Percentiles rank a stretch among this genome's conserved stretches.
These are phyloP conservation scores for Molossus alvarezi DNA, from an alignment of 2,797 vertebrate genomes.

Conservation along the genomic window DNA sequence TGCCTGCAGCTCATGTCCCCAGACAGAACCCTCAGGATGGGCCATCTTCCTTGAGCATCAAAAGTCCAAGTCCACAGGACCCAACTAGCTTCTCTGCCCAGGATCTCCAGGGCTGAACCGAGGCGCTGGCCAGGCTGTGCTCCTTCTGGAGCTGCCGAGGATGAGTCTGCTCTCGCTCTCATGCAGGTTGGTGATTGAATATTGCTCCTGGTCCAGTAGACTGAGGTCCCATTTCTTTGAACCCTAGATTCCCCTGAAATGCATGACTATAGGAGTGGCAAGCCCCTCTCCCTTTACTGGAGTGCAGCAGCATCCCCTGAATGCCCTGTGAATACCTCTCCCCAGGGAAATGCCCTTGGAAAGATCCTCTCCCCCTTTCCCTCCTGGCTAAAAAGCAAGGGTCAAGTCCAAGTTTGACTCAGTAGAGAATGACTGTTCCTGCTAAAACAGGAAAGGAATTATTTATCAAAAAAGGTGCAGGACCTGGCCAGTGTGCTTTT, in stretches of 20 bases:
- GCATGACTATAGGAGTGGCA: no score
- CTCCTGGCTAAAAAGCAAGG: background rate
- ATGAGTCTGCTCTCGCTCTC: background rate
- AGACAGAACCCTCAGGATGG: background rate
- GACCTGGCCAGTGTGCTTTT: background rate
- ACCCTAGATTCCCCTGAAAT: background rate
- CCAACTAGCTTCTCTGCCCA: background rate
- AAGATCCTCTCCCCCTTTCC: background rate
- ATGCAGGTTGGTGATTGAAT: background rate
- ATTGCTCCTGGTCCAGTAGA: background rate
- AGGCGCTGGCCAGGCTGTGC: background rate
- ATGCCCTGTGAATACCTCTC: background rate
- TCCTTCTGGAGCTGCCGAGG: background rate
- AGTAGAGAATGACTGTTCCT: background rate
- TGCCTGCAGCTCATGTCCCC: no score
- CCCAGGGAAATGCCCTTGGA: background rate
- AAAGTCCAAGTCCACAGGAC: rapidly evolving
- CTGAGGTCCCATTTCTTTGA: background rate
- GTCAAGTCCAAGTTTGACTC: background rate
- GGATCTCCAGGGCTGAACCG: background rate
- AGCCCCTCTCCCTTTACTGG: background rate
- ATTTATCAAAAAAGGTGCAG: background rate
- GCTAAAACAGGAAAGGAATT: background rate
- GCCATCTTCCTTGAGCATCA: background rate
- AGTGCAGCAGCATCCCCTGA: background rate